Percentiles rank a stretch among this genome's conserved stretches.
Evolutionary conservation across 2,888 invertebrate genomes (phyloP).

Genomic region (Megalurothrips usitatus): DNA sequence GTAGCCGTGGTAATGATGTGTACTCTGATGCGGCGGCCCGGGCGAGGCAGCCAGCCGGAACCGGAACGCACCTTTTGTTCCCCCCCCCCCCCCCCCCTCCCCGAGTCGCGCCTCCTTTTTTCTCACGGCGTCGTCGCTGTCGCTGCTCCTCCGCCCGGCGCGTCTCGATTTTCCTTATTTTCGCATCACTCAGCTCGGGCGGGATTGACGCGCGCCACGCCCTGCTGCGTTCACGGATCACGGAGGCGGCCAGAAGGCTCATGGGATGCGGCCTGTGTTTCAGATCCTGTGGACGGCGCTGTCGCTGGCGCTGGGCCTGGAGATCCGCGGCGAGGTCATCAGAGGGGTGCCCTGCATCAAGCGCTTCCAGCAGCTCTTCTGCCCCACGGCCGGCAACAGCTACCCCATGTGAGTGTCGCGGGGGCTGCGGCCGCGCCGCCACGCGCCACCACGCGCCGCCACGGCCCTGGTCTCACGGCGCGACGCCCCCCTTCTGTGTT

Average conservation of each 20-base stretch:
- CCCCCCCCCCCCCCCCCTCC: background rate
- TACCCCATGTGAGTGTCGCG: conserved; percentile 73
- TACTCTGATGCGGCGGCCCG: background rate
- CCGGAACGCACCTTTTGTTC: background rate
- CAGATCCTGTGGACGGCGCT: conserved; percentile 89
- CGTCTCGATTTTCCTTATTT: no score
- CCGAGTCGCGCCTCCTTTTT: background rate
- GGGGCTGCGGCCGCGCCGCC: no score
- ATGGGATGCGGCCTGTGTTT: conserved; percentile 39
- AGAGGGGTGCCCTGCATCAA: conserved; percentile 88
- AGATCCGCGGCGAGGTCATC: conserved; percentile 80
- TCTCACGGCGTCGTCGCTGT: background rate
- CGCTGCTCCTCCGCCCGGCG: no score
- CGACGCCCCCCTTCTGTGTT: conserved; percentile 38
- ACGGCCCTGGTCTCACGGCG: background rate
- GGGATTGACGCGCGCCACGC: no score
- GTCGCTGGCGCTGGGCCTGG: conserved; percentile 79
- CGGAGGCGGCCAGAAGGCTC: no score
- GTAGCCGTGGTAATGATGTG: background rate
- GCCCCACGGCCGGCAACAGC: conserved; percentile 84
- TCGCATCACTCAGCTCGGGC: no score
- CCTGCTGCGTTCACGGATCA: no score
- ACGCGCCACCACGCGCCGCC: no score
- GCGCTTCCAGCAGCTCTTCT: conserved; percentile 82
- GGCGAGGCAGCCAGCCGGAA: background rate